A percentile compares a stretch with the other conserved stretches of the same genome.
Conservation (phyloP, 2,113 vertebrate genomes). For the Macrotis lagotis region DNA sequence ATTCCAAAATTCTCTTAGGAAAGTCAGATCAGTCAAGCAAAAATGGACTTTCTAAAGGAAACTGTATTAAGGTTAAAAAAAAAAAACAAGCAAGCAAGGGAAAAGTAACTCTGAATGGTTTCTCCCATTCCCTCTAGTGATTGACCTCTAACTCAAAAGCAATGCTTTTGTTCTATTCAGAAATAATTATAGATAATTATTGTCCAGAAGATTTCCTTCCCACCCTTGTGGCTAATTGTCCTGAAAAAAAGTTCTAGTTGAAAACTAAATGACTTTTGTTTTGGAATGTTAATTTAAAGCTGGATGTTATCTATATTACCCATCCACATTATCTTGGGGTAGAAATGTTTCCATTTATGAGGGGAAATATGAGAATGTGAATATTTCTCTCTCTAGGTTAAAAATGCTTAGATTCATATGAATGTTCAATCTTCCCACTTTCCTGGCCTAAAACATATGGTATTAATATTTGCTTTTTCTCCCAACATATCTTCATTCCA, state of each 20-base stretch:
- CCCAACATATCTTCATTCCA: neutral
- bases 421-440: too few species aligned
- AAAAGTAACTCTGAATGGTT: neutral
- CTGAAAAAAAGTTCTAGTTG: neutral
- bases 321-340: neutral
- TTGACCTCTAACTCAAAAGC: neutral
- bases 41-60: neutral
- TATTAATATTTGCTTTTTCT: too few species aligned
- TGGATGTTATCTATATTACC: neutral
- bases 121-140: neutral
- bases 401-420: too few species aligned
- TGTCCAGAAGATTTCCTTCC: too few species aligned
- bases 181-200: too few species aligned
- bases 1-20: neutral
- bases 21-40: neutral
- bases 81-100: too few species aligned
- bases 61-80: too few species aligned
- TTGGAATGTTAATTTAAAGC: neutral
- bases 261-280: neutral
- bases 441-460: too few species aligned
- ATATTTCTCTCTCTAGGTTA: too few species aligned
- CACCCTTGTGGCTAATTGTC: too few species aligned
- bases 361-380: neutral
- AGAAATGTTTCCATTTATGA: neutral
- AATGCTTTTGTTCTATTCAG: neutral